These are phyloP conservation scores for Hippoglossus hippoglossus DNA, from an alignment of 2,797 vertebrate species.

Conservation along the genomic window DNA sequence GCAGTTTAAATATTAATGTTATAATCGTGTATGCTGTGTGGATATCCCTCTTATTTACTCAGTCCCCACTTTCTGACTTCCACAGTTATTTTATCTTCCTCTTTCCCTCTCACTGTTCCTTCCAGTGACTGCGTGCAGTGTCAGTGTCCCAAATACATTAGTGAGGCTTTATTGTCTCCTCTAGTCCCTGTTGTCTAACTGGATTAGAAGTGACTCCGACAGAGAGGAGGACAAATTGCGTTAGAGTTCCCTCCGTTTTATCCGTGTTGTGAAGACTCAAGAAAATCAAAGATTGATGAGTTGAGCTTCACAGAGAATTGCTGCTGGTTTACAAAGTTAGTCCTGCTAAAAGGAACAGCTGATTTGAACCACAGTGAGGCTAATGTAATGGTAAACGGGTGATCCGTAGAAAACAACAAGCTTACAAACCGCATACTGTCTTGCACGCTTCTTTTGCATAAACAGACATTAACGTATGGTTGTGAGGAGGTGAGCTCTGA, in stretches of 20 bases:
- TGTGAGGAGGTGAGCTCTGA: too few species aligned
- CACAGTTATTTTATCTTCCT: not conserved
- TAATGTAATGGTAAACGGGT: not conserved
- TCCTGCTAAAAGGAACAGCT: not conserved
- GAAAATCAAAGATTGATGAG: conserved; percentile 10
- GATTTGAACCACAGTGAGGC: not conserved
- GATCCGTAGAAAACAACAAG: not conserved
- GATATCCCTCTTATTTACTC: not conserved
- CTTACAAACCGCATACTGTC: not conserved
- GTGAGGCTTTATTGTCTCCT: not conserved
- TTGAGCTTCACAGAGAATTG: too few species aligned
- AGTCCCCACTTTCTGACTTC: not conserved
- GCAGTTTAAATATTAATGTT: not conserved
- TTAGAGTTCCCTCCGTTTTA: not conserved
- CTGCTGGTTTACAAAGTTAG: not conserved
- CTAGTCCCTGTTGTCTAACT: conserved; percentile 3
- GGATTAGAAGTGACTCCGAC: conserved; percentile 20
- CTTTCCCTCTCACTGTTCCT: not conserved
- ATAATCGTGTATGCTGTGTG: not conserved
- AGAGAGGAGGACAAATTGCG: conserved; percentile 13
- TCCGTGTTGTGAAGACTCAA: not conserved
- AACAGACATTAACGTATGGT: too few species aligned
- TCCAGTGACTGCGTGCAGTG: not conserved
- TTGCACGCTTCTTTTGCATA: not conserved
- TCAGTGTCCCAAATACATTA: conserved; percentile 8